A percentile compares a stretch with the other conserved stretches of the same genome.
phyloP scores from a whole-genome alignment of 2,888 invertebrate species.

The Polydrusus pterygomalis region DNA sequence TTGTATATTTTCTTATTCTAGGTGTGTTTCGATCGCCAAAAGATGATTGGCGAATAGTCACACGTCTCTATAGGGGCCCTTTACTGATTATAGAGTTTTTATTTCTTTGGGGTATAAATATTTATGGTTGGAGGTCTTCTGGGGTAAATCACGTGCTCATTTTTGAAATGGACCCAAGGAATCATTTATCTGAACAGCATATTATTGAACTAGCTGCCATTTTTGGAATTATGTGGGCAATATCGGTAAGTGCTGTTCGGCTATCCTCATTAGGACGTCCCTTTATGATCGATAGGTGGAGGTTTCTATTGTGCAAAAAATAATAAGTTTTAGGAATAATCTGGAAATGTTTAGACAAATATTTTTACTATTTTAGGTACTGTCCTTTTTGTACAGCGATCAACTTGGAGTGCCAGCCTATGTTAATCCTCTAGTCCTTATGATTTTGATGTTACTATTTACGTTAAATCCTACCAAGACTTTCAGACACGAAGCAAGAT shows the following conservation, averaged over 20 bases:
- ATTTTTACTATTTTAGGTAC: constrained; percentile 71
- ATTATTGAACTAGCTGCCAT: constrained; percentile 95
- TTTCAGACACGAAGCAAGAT: constrained; percentile 93
- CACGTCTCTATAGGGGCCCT: constrained; percentile 95
- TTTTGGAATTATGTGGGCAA: constrained; percentile 95
- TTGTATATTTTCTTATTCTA: constrained; percentile 40
- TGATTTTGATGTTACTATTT: constrained; percentile 87
- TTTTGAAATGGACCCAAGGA: constrained; percentile 92
- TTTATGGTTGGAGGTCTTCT: constrained; percentile 97
- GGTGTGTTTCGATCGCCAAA: constrained; percentile 79
- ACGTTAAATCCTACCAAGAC: constrained; percentile 94
- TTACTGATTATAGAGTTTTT: constrained; percentile 94
- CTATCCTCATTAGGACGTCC: too few species aligned
- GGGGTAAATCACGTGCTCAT: constrained; percentile 99
- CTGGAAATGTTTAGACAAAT: background rate
- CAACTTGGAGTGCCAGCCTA: constrained; percentile 93
- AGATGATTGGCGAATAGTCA: constrained; percentile 88
- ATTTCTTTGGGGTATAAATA: constrained; percentile 96
- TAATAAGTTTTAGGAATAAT: background rate
- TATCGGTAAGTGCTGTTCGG: constrained; percentile 74
- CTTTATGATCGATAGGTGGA: too few species aligned
- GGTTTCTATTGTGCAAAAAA: too few species aligned
- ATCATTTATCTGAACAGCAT: constrained; percentile 88
- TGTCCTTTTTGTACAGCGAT: constrained; percentile 87
- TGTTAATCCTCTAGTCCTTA: constrained; percentile 91